phyloP scores from a whole-genome alignment of 1,140 invertebrate genomes.

The Drosophila sp. region DNA sequence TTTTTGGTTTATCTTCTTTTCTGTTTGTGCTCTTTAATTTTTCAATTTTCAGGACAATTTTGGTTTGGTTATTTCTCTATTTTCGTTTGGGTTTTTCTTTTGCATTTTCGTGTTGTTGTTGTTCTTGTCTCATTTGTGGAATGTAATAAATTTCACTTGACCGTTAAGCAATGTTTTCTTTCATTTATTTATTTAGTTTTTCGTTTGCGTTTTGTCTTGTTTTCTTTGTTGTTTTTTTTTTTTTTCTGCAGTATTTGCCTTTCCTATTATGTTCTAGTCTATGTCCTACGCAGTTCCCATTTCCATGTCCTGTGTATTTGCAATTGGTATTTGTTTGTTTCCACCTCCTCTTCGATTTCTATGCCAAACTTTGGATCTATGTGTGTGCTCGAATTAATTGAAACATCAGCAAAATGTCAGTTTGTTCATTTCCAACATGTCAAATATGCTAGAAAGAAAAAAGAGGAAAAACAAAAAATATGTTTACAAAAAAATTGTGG shows the following conservation, averaged over 20 bases:
- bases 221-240: constrained; percentile 62
- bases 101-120: constrained; percentile 55
- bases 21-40: constrained; percentile 63
- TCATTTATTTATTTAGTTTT: constrained; percentile 30
- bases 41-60: constrained; percentile 76
- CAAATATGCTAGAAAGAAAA: constrained; percentile 16
- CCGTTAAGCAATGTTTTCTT: constrained; percentile 59
- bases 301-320: constrained; percentile 53
- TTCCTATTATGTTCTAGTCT: constrained; percentile 58
- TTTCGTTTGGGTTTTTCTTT: constrained; percentile 28
- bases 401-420: constrained; percentile 61
- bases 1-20: constrained; percentile 20
- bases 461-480: neutral
- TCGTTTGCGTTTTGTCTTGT: constrained; percentile 62
- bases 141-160: constrained; percentile 78
- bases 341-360: constrained; percentile 38
- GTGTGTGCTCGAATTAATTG: constrained; percentile 61
- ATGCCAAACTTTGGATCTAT: constrained; percentile 25
- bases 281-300: constrained; percentile 42
- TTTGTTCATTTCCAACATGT: constrained; percentile 26
- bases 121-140: constrained; percentile 75
- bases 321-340: constrained; percentile 55
- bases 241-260: constrained; percentile 49
- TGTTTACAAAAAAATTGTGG: neutral
- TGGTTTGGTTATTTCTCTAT: constrained; percentile 59